Evolutionary conservation across 2,797 vertebrate species (phyloP), one percentile per base, ranked within the genome.

Genomic region (Helarctos malayanus): DNA sequence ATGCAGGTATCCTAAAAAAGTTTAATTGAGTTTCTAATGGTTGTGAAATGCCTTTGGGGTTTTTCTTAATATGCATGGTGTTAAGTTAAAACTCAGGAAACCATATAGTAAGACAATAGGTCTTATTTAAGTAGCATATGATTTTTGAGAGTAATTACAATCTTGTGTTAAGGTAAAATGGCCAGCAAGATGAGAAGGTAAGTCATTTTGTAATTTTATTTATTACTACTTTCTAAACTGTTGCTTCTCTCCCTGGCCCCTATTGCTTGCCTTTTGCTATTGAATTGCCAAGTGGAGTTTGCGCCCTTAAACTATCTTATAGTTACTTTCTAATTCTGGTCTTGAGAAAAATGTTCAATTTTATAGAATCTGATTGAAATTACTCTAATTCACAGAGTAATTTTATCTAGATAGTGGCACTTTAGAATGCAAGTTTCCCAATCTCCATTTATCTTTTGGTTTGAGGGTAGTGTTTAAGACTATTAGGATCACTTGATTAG

Each of bases 291-390:
- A 45, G 18, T 92, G 68, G 49, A 95, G 38, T 97, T 94, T 92
- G 68, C 92, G 21, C 78, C 90, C 92, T 97, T 89, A 80, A 98
- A 93, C 89, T 95, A 9, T 96, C 76, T 89, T 96, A 89, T 6
- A 96, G 89, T 97, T 98, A 92, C 23, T 97, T 16, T 91, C n/a
- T 96, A 93, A 97, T 97, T 92, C 93, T 97, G 47, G 65, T 97
- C 94, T 97, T 96, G 84, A 97, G 95, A 91, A 97, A 95, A 97
- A 92, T 95, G 94, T 96, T 80, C 93, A 95, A 49, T 97, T 97
- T 97, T 93, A 76, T 45, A 90, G 61, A 54, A 91, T 95, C 89
- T 98, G 97, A 98, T 98, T 98, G 96, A 98, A 98, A 98, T 98
- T 97, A 95, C 96, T 85, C 89, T 97, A 97, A 97, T 97, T 97